phyloP scores from a whole-genome alignment of 2,797 vertebrate genomes.

The Anableps anableps region DNA sequence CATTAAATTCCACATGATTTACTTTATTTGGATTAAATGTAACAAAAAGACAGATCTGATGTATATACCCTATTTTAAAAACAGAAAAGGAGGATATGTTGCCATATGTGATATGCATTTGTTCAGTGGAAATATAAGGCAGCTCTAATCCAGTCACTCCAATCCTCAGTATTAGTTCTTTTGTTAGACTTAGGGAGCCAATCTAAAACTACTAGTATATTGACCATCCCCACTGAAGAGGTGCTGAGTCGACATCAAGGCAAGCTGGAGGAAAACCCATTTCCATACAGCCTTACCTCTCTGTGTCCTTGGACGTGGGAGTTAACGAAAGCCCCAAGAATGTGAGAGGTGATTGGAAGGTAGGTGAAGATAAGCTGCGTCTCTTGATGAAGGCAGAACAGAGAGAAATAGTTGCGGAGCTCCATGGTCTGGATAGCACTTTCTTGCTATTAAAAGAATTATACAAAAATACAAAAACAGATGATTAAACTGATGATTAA shows the following conservation, averaged over 20 bases:
- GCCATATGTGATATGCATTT: constrained; percentile 1
- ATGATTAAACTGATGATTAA: background rate
- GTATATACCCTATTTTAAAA: constrained; percentile 6
- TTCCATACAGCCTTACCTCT: constrained; percentile 85
- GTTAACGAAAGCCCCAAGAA: constrained; percentile 93
- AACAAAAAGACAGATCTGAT: background rate
- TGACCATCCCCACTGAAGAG: constrained; percentile 9
- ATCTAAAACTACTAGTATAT: constrained; percentile 41
- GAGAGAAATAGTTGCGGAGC: constrained; percentile 94
- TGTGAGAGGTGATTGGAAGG: constrained; percentile 93
- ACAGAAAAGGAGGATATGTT: constrained; percentile 1
- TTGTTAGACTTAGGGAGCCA: constrained; percentile 37
- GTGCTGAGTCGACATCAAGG: constrained; percentile 6
- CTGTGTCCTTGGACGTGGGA: constrained; percentile 97
- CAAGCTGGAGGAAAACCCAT: constrained; percentile 14
- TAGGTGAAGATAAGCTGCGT: constrained; percentile 96
- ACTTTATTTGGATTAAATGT: background rate
- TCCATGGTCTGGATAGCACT: constrained; percentile 96
- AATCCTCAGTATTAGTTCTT: constrained; percentile 36
- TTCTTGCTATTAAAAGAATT: constrained; percentile 86
- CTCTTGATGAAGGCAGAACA: constrained; percentile 97
- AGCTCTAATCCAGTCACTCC: constrained; percentile 19
- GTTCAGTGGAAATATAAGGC: constrained; percentile 24
- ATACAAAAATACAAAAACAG: background rate
- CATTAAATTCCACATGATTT: background rate